Percentiles rank a stretch among this genome's conserved stretches.
Evolutionary conservation across 1,140 invertebrate genomes (phyloP).

Genomic region (Parapsyche elsis): DNA sequence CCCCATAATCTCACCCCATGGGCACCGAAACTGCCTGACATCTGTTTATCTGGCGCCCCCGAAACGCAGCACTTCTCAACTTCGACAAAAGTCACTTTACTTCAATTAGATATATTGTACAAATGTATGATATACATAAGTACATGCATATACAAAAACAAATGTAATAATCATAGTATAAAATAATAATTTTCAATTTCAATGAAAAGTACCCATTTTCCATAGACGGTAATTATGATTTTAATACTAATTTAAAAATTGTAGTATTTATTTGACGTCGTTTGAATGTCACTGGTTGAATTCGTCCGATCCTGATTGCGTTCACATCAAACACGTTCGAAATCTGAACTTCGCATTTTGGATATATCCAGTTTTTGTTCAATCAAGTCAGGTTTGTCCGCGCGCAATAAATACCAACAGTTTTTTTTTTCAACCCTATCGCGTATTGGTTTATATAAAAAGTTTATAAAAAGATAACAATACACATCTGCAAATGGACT

Average conservation of each 20-base stretch:
- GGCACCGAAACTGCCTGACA: slow-evolving; percentile 21
- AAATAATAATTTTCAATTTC: too few species aligned
- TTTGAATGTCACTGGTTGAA: slow-evolving; percentile 24
- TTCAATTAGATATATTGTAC: not conserved
- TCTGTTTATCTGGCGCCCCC: slow-evolving; percentile 41
- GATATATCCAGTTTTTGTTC: slow-evolving; percentile 31
- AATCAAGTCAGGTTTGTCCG: not conserved
- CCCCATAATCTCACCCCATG: slow-evolving; percentile 36
- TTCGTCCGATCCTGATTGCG: slow-evolving; percentile 6
- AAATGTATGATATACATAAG: not conserved
- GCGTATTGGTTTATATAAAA: too few species aligned
- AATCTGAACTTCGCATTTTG: slow-evolving; percentile 1
- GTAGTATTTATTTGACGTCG: too few species aligned
- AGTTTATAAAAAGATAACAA: too few species aligned
- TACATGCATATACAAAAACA: too few species aligned
- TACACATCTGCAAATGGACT: too few species aligned
- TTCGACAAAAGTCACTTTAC: too few species aligned
- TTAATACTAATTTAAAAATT: too few species aligned
- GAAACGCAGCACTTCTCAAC: not conserved
- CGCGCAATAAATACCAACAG: too few species aligned
- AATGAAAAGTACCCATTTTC: too few species aligned
- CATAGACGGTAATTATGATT: slow-evolving; percentile 7
- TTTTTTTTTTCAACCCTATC: too few species aligned
- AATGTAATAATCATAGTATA: too few species aligned
- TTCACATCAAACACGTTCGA: slow-evolving; percentile 44